Evolutionary conservation across 2,113 vertebrate genomes (phyloP).

Genomic region (Tachuris rubrigastra): DNA sequence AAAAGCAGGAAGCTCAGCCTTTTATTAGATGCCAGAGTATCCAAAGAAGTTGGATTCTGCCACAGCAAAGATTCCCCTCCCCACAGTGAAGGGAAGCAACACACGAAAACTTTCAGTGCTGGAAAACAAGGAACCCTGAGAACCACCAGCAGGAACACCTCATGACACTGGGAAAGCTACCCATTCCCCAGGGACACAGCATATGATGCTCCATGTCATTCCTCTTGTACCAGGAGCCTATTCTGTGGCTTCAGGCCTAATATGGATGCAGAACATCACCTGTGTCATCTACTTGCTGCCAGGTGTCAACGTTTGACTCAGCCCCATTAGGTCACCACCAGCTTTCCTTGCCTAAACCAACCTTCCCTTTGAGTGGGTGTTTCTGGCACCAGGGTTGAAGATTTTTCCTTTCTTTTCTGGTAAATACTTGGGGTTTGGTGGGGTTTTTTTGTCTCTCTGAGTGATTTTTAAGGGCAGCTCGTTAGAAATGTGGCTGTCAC

Average conservation of each 20-base stretch:
- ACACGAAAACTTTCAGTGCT: too few relatives aligned
- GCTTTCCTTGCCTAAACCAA: neutral
- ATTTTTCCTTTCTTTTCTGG: neutral
- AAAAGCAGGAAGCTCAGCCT: neutral
- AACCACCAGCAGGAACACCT: accelerated
- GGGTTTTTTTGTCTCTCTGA: neutral
- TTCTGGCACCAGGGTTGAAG: accelerated
- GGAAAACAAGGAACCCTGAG: neutral
- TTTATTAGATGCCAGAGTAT: neutral
- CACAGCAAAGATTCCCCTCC: too few relatives aligned
- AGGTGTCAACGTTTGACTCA: neutral
- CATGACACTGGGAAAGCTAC: accelerated
- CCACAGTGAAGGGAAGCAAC: accelerated
- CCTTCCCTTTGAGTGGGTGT: neutral
- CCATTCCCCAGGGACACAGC: neutral
- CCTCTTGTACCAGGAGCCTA: accelerated
- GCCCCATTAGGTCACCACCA: neutral
- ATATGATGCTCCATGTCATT: accelerated
- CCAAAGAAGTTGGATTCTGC: neutral
- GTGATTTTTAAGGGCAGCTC: neutral
- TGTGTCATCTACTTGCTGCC: neutral
- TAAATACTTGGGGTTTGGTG: neutral
- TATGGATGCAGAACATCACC: accelerated
- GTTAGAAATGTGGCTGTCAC: neutral
- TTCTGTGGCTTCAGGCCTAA: neutral